These are phyloP conservation scores for Melanerpes aurifrons DNA, from an alignment of 2,113 vertebrate species.

Conservation along the genomic window DNA sequence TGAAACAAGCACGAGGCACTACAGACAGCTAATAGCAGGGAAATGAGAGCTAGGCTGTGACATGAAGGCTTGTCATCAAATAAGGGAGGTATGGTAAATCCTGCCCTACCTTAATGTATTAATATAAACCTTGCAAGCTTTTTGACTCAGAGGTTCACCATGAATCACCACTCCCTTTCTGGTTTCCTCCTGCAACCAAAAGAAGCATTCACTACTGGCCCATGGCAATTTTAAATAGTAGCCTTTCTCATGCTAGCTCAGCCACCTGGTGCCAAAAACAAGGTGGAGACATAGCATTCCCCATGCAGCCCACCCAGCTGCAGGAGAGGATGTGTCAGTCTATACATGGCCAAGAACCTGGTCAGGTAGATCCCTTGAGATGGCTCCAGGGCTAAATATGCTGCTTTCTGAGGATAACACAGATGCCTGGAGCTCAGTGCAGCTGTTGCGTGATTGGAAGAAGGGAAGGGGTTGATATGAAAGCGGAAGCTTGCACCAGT, in stretches of 20 bases:
- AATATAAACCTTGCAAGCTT: not conserved
- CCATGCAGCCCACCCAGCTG: not conserved
- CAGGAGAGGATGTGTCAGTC: fast-evolving
- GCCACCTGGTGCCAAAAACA: not conserved
- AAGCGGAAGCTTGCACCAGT: not conserved
- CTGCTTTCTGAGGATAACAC: not conserved
- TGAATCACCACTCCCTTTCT: slow-evolving; percentile 30
- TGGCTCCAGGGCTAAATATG: not conserved
- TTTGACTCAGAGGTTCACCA: not conserved
- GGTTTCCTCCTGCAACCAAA: not conserved
- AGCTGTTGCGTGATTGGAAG: not conserved
- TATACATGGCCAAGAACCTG: fast-evolving
- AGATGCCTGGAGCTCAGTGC: not conserved
- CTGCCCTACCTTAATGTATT: not conserved
- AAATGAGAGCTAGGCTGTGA: not conserved
- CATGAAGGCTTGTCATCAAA: not conserved
- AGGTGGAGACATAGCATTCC: not conserved
- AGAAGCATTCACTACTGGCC: not conserved
- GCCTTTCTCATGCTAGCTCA: not conserved
- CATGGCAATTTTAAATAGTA: not conserved
- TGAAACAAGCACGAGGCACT: not conserved
- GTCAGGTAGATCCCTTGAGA: not conserved
- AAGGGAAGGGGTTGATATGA: not conserved
- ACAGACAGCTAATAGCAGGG: not conserved
- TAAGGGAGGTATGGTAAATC: not conserved